These are phyloP conservation scores for Conger conger DNA, from an alignment of 2,113 vertebrate species.

Conservation along the genomic window DNA sequence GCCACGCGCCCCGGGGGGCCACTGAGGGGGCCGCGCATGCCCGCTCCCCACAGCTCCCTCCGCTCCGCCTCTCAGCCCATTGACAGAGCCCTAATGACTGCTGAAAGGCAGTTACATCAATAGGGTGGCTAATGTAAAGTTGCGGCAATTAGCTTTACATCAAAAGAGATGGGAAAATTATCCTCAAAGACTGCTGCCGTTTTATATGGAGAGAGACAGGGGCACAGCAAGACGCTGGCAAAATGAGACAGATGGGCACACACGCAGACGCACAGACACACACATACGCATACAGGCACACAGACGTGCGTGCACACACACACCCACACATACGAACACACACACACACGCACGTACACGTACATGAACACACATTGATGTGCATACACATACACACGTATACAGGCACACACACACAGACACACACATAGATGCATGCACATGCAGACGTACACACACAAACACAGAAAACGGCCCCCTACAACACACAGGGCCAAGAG, in stretches of 20 bases:
- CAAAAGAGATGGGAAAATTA: background rate
- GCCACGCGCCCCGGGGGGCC: background rate
- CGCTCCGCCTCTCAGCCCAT: background rate
- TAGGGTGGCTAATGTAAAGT: background rate
- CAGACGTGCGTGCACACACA: too few relatives aligned
- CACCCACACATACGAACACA: too few relatives aligned
- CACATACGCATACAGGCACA: too few relatives aligned
- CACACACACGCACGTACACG: too few relatives aligned
- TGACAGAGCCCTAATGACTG: background rate
- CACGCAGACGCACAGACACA: background rate
- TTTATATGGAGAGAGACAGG: background rate
- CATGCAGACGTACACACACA: too few relatives aligned
- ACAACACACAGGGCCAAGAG: background rate
- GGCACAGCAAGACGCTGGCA: background rate
- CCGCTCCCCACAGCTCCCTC: background rate
- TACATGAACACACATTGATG: too few relatives aligned
- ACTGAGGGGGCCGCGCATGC: background rate
- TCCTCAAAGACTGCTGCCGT: background rate
- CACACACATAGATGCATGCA: too few relatives aligned
- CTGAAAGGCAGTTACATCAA: background rate
- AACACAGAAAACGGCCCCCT: background rate
- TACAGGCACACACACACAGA: too few relatives aligned
- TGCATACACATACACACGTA: too few relatives aligned
- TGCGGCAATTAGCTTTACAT: background rate
- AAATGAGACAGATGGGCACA: background rate